Evolutionary conservation across 2,797 vertebrate genomes (phyloP), one percentile per base, ranked within the genome.

Genomic region (Hyperoplus lanceolatus): DNA sequence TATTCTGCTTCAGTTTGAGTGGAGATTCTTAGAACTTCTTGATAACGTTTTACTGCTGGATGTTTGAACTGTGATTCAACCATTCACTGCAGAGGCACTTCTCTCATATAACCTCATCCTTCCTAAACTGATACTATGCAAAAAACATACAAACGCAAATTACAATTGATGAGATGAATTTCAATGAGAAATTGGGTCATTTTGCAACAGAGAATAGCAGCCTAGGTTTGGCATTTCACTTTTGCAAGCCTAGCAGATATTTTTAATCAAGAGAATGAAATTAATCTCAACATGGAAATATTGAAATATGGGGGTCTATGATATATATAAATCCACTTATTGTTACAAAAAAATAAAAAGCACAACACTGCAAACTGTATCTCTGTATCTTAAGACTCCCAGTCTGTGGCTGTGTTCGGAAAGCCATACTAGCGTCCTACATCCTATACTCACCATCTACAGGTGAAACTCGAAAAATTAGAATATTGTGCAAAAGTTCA

Each of bases 161-260:
- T 59, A 70, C 65, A 68, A 77, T 42, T 50, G 51, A 80, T 72
- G 43, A 71, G 63, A 78, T 77, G 36, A 55, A 69, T 85, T 79
- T 66, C 54, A 79, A 78, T 63, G 69, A 83, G 69, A 72, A 86
- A 84, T 83, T 74, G n/a, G 58, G 66, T 82, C 59, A 80, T 83
- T 83, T 85, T 69, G 49, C 62, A 65, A 57, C 68, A 71, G 59
- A 77, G 74, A 76, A 65, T 18, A 73, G 41, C 62, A 21, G 43
- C 42, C 16, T 36, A 45, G 81, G 41, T 75, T 89, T 90, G 85
- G 59, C 90, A 90, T 91, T 90, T 84, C 61, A 69, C 21, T 89
- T 89, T 62, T 87, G 84, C 84, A 84, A 76, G 69, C 77, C 8
- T 55, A 58, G 89, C 90, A 89, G 50, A 81, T 85, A 67, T 77